Evolutionary conservation across 2,113 vertebrate genomes (phyloP).

Genomic region (Benitochromis conjunctus): DNA sequence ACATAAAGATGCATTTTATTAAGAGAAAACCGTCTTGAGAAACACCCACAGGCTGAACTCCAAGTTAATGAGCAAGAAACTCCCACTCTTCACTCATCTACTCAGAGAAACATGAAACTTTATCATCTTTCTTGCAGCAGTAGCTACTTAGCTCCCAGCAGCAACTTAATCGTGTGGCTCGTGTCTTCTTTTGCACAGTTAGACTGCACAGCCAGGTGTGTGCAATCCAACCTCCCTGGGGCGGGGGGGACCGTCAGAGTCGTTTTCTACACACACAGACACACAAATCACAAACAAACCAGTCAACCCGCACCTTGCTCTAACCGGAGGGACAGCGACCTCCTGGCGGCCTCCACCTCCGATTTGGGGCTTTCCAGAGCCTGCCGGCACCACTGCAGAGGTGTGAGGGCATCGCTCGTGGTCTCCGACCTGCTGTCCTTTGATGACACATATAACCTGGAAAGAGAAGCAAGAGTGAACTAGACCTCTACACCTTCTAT

Average conservation of each 20-base stretch:
- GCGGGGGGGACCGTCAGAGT: not conserved
- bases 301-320: conserved; percentile 80
- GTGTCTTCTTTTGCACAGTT: not conserved
- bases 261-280: not conserved
- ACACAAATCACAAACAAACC: not conserved
- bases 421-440: conserved; percentile 53
- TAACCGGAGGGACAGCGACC: conserved; percentile 81
- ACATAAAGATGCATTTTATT: not conserved
- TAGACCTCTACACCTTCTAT: not conserved
- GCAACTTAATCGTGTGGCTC: not conserved
- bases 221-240: not conserved
- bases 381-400: conserved; percentile 88
- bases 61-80: not conserved
- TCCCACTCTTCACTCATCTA: not conserved
- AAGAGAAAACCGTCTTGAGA: rapidly evolving
- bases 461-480: not conserved
- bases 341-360: conserved; percentile 81
- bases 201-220: not conserved
- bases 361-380: conserved; percentile 83
- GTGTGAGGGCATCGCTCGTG: conserved; percentile 61
- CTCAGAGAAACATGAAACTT: not conserved
- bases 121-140: not conserved
- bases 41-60: not conserved
- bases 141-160: not conserved
- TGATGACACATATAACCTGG: conserved; percentile 84